These are phyloP conservation scores for Thamnophis sirtalis DNA, from an alignment of 2,113 vertebrate species.

Conservation along the genomic window DNA sequence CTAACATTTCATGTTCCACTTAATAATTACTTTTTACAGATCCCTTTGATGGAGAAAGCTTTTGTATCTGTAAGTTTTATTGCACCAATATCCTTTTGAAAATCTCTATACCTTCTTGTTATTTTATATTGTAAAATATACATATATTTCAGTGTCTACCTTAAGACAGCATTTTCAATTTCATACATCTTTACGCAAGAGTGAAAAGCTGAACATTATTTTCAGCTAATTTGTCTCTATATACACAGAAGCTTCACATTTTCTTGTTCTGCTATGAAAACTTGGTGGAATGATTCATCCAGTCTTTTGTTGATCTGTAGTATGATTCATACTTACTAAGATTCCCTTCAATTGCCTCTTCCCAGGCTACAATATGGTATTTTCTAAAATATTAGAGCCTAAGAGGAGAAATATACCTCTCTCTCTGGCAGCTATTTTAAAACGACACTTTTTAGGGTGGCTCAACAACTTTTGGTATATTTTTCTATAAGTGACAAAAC, in stretches of 20 bases:
- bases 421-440: background rate
- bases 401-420: background rate
- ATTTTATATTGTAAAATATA: slow-evolving; percentile 54
- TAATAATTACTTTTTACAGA: slow-evolving; percentile 66
- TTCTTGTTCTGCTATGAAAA: slow-evolving; percentile 61
- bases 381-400: slow-evolving; percentile 31
- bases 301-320: slow-evolving; percentile 44
- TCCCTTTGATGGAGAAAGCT: slow-evolving; percentile 60
- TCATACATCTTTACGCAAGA: slow-evolving; percentile 43
- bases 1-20: slow-evolving; percentile 60
- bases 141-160: slow-evolving; percentile 44
- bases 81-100: slow-evolving; percentile 38
- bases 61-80: slow-evolving; percentile 63
- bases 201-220: slow-evolving; percentile 43
- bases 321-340: slow-evolving; percentile 51
- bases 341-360: slow-evolving; percentile 41
- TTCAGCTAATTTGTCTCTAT: slow-evolving; percentile 44
- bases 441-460: background rate
- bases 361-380: slow-evolving; percentile 3
- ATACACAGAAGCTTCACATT: slow-evolving; percentile 57
- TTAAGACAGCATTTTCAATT: slow-evolving; percentile 51
- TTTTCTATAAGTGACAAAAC: slow-evolving; percentile 41
- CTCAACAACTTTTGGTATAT: background rate
- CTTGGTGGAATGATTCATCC: slow-evolving; percentile 53
- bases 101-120: slow-evolving; percentile 43